These are phyloP conservation scores for Antitype chi DNA, from an alignment of 2,888 invertebrate species.

Conservation along the genomic window DNA sequence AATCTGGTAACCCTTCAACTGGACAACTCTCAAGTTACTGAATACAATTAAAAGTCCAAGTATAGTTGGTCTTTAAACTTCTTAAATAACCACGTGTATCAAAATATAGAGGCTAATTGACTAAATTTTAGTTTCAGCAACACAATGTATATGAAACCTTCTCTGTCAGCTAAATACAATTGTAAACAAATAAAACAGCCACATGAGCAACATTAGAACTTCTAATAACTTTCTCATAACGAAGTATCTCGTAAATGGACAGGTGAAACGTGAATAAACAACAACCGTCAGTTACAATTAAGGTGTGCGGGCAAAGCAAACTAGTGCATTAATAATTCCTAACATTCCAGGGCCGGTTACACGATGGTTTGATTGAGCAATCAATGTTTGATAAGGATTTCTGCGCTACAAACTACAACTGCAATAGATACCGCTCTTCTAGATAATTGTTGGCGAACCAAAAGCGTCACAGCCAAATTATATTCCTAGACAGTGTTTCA, in stretches of 20 bases:
- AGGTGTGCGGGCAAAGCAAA: slow-evolving; percentile 41
- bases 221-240: slow-evolving; percentile 40
- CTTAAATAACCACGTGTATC: background rate
- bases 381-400: slow-evolving; percentile 43
- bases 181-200: slow-evolving; percentile 20
- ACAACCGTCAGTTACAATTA: slow-evolving; percentile 53
- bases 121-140: background rate
- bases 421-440: slow-evolving; percentile 7
- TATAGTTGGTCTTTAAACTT: too few species aligned
- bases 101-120: background rate
- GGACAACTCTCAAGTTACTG: too few species aligned
- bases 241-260: slow-evolving; percentile 42
- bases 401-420: slow-evolving; percentile 18
- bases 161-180: slow-evolving; percentile 3
- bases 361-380: slow-evolving; percentile 41
- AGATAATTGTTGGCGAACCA: background rate
- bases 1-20: too few species aligned
- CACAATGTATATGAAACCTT: background rate
- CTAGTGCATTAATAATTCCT: slow-evolving; percentile 58
- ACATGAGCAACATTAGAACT: slow-evolving; percentile 22
- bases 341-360: slow-evolving; percentile 30
- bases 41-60: too few species aligned
- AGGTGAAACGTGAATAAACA: slow-evolving; percentile 43
- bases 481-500: slow-evolving; percentile 7
- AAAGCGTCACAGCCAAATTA: slow-evolving; percentile 4